A percentile compares a stretch with the other conserved stretches of the same genome.
Conservation (phyloP, 2,113 vertebrate species). For the Bubalus kerabau region DNA sequence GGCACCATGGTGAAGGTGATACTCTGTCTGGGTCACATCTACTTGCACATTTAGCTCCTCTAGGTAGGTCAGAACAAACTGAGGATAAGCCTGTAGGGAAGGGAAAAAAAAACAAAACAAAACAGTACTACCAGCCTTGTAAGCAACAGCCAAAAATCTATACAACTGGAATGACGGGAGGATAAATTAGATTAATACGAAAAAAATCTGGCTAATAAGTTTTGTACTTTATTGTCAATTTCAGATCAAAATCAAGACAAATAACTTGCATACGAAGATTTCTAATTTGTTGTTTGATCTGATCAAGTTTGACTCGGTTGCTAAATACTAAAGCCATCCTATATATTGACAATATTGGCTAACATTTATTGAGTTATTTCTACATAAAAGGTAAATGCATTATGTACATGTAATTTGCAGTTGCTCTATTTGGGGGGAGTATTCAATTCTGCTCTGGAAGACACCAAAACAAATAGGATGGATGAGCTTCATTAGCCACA, state of each 20-base stretch:
- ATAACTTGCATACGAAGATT: not conserved
- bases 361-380: not conserved
- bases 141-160: constrained; percentile 44
- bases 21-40: constrained; percentile 77
- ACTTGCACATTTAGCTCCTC: constrained; percentile 78
- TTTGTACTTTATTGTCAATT: not conserved
- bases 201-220: not conserved
- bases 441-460: not conserved
- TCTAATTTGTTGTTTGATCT: not conserved
- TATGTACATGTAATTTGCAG: not conserved
- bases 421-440: not conserved
- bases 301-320: not conserved
- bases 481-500: not conserved
- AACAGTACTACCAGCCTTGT: constrained; percentile 43
- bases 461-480: not conserved
- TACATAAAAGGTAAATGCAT: not conserved
- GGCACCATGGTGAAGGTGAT: constrained; percentile 63
- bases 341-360: not conserved
- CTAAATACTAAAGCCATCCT: not conserved
- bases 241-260: constrained; percentile 3
- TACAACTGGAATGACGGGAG: constrained; percentile 4
- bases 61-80: constrained; percentile 84
- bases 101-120: constrained; percentile 55
- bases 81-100: constrained; percentile 80
- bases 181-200: not conserved